Evolutionary conservation across 1,140 invertebrate genomes (phyloP), one percentile per base, ranked within the genome.

Genomic region (Procambarus virginalis): DNA sequence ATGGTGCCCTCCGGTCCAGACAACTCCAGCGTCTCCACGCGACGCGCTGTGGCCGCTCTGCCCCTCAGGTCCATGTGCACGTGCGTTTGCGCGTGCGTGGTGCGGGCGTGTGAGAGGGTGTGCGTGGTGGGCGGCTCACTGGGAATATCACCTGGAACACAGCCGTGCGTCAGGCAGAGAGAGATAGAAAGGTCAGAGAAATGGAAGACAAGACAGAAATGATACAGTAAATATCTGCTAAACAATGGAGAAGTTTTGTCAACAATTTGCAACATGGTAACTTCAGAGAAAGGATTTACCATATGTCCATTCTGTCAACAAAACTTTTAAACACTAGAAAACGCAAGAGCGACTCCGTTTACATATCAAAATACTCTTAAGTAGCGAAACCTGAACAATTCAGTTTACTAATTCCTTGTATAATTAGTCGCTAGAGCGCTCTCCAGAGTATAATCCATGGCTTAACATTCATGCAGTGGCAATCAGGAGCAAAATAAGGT

Each of bases 91-190:
- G 86, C 86, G 78, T 88, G 86, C 86, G 70, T 76, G 51, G 73
- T 76, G 84, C 75, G 84, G 84, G 84, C 84, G 84, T 51, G 84
- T 85, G 84, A 77, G 55, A 76, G 73, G 55, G 84, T 85, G 84
- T 88, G 86, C 75, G 49, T 58, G 60, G 78, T 88, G 64, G 86
- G 86, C 86, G 78, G 77, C 77, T 81, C 77, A 51, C 78, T 80
- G 60, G 75, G 64, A 75, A 55, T 64, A 73, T 88, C 86, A 88
- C 86, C 86, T 88, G 86, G 45, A 88, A 88, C 49, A 88, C 75
- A 64, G 64, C 78, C 78, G 34, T 75, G 64, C 77, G 64, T 88
- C 60, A 84, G 82, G 68, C 48, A 70, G 51, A 55, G 51, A 83
- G 60, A 80, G 77, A 46, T 34, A 68, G 60, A 79, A 46, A 86